phyloP scores from a whole-genome alignment of 2,888 invertebrate species.

The Euphydryas editha region DNA sequence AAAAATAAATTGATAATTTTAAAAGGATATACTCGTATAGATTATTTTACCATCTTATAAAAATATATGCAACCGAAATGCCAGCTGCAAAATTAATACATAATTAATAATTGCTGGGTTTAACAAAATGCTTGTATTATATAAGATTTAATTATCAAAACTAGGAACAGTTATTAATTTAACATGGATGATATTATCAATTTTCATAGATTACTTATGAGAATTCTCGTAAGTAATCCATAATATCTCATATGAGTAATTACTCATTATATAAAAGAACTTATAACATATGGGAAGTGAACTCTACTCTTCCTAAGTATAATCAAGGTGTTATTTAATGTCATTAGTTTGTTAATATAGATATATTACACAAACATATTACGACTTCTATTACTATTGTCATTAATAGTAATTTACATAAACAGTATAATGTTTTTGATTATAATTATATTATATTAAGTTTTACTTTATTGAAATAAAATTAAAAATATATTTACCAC shows the following conservation, averaged over 20 bases:
- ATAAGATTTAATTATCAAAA: not conserved
- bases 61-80: too few species aligned
- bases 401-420: not conserved
- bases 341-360: not conserved
- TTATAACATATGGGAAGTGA: not conserved
- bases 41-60: too few species aligned
- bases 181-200: not conserved
- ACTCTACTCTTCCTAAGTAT: not conserved
- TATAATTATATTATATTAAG: not conserved
- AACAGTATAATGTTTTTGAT: too few species aligned
- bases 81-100: too few species aligned
- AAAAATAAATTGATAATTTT: too few species aligned
- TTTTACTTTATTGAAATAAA: not conserved
- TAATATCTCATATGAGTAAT: too few species aligned
- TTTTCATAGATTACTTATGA: too few species aligned
- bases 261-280: not conserved
- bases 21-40: too few species aligned
- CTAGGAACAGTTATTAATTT: not conserved
- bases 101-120: too few species aligned
- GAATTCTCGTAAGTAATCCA: too few species aligned
- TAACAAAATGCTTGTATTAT: not conserved
- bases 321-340: not conserved
- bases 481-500: conserved; percentile 61
- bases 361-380: not conserved
- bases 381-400: not conserved